Base-by-base conservation (phyloP, 1,140 invertebrate species). In the Musca vetustissima region DNA sequence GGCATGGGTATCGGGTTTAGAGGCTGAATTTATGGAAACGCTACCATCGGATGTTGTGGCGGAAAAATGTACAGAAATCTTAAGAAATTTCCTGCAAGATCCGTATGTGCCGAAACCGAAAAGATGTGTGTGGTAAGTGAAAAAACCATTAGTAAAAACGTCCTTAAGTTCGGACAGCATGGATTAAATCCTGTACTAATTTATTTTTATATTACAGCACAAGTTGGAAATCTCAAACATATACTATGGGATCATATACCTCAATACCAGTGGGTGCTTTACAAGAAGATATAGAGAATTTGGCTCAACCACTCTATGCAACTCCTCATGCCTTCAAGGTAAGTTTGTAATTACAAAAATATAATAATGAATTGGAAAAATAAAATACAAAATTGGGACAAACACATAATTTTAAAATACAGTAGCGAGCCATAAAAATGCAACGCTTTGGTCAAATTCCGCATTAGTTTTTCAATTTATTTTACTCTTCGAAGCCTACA, bases 231-330 rank as follows among this genome's bases (percentile, higher is more conserved):
- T 89, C 87, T 19, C 92, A 95, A 76, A 88, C 88, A 8, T 94
- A 88, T 77, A 92, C 92, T 0, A 85, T 88, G 75, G 95, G 95
- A 7, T 93, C 95, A 9, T 98, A 97, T 75, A 95, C 93, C n/a
- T 89, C 92, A 1, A 92, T 96, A 77, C 92, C 89, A 52, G 88
- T 94, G 49, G 93, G 93, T 13, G 89, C 92, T 25, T 92, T 89
- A 73, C 92, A 95, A 81, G 85, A 89, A 75, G 93, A 95, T 77
- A 93, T 95, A 72, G 92, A 93, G 82, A 88, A 88, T 77, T 83
- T 96, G 73, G 91, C 91, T 43, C 88, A 92, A 76, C 93, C 93
- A 17, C 82, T 94, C 43, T 90, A 89, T 81, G 83, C 86, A 64
- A 86, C 88, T 80, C 86, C 88, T 73, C 85, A 85, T 75, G 87